Conservation (phyloP, 2,888 invertebrate genomes). For the Drosophila leonis region DNA sequence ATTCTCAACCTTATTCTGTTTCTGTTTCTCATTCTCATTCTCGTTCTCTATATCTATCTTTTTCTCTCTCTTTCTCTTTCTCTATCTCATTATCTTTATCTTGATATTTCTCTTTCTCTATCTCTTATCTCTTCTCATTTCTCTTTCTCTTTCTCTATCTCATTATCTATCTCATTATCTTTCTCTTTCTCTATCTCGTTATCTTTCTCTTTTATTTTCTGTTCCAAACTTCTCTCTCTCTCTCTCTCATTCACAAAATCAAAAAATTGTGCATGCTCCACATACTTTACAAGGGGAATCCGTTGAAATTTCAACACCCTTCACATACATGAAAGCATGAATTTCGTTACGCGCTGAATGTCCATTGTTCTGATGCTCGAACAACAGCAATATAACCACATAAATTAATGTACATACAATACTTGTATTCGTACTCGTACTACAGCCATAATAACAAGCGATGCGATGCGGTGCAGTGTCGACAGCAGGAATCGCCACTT, state of each 20-base stretch:
- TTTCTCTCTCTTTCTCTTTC: too few relatives aligned
- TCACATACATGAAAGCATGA: conserved; percentile 16
- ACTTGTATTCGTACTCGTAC: conserved; percentile 35
- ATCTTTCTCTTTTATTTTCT: not conserved
- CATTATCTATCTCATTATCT: not conserved
- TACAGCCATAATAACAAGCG: conserved; percentile 51
- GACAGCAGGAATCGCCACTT: conserved; percentile 77
- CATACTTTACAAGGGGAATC: conserved; percentile 25
- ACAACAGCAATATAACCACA: conserved; percentile 58
- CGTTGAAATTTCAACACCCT: conserved; percentile 58
- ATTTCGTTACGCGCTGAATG: conserved; percentile 41
- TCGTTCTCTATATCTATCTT: too few relatives aligned
- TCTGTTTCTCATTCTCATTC: not conserved
- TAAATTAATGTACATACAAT: conserved; percentile 70
- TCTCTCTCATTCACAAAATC: not conserved
- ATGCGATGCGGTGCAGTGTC: conserved; percentile 53
- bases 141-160: not conserved
- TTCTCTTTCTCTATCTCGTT: not conserved
- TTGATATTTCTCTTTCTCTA: not conserved
- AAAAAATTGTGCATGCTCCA: not conserved
- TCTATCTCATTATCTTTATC: not conserved
- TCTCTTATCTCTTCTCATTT: not conserved
- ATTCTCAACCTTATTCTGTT: not conserved
- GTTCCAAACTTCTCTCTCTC: not conserved
- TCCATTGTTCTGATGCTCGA: conserved; percentile 63